Conservation (phyloP, 2,113 vertebrate genomes). For the Takifugu bimaculatus region DNA sequence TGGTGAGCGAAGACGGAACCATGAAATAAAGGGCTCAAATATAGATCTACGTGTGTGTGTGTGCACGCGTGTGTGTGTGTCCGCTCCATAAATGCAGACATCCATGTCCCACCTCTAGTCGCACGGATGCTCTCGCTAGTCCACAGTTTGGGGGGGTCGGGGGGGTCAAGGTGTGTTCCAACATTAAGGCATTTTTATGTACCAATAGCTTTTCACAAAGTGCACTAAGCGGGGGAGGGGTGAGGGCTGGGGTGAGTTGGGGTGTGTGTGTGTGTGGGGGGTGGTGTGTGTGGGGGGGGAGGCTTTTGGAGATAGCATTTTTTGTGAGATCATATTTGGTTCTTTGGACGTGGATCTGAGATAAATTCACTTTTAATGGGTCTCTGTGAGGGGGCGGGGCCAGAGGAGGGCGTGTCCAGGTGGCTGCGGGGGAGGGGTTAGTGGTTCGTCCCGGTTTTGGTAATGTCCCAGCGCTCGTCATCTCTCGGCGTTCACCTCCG, state of each 20-base stretch:
- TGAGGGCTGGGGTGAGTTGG: neutral
- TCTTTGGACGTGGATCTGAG: slow-evolving; percentile 50
- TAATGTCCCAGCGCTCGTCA: slow-evolving; percentile 21
- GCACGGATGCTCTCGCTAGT: slow-evolving; percentile 61
- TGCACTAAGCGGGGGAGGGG: slow-evolving; percentile 58
- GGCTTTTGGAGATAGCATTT: neutral
- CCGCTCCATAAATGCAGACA: slow-evolving; percentile 62
- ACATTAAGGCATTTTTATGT: slow-evolving; percentile 74
- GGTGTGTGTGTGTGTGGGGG: neutral
- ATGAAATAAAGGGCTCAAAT: slow-evolving; percentile 70
- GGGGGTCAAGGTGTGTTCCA: slow-evolving; percentile 54
- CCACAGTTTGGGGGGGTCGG: slow-evolving; percentile 37
- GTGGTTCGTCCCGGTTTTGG: slow-evolving; percentile 62
- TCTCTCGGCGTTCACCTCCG: neutral
- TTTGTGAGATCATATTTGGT: slow-evolving; percentile 60
- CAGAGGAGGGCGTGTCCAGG: slow-evolving; percentile 34
- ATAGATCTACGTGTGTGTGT: slow-evolving; percentile 62
- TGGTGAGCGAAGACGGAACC: slow-evolving; percentile 32
- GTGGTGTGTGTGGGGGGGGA: slow-evolving; percentile 1
- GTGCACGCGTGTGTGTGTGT: slow-evolving; percentile 11
- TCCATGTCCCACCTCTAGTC: slow-evolving; percentile 66
- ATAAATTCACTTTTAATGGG: neutral
- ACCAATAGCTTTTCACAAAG: slow-evolving; percentile 73
- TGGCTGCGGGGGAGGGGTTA: slow-evolving; percentile 41
- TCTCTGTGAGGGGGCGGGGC: slow-evolving; percentile 6